phyloP scores from a whole-genome alignment of 2,888 invertebrate genomes.

The Sisyra terminalis region DNA sequence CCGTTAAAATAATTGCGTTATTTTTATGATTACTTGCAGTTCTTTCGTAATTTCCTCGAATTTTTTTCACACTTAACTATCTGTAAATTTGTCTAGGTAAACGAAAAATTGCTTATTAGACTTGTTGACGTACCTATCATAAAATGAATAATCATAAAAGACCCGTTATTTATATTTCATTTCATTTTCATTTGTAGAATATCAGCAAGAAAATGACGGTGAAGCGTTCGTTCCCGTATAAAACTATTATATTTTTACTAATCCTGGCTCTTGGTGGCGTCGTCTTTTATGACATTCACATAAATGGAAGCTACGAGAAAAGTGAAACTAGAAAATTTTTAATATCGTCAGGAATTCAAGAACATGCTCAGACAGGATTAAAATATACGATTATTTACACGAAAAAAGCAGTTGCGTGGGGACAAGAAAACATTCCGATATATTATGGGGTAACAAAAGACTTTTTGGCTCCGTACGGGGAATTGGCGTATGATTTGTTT shows the following conservation, averaged over 20 bases:
- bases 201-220: conserved; percentile 29
- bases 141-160: no score
- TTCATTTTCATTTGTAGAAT: no score
- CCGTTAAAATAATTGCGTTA: no score
- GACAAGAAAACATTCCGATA: conserved; percentile 50
- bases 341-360: conserved; percentile 44
- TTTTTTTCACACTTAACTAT: no score
- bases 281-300: conserved; percentile 46
- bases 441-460: conserved; percentile 40
- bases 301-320: conserved; percentile 49
- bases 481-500: conserved; percentile 39
- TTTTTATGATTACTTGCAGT: no score
- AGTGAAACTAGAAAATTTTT: conserved; percentile 47
- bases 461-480: conserved; percentile 40
- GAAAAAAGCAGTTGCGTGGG: conserved; percentile 44
- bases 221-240: conserved; percentile 45
- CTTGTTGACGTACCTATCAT: no score
- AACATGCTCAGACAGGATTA: conserved; percentile 45
- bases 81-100: no score
- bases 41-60: no score
- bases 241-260: conserved; percentile 43
- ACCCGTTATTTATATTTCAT: conserved; percentile 10
- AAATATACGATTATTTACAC: conserved; percentile 40
- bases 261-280: conserved; percentile 39
- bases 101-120: no score